Conservation (phyloP, 2,797 vertebrate species). For the Spatula versicolor region DNA sequence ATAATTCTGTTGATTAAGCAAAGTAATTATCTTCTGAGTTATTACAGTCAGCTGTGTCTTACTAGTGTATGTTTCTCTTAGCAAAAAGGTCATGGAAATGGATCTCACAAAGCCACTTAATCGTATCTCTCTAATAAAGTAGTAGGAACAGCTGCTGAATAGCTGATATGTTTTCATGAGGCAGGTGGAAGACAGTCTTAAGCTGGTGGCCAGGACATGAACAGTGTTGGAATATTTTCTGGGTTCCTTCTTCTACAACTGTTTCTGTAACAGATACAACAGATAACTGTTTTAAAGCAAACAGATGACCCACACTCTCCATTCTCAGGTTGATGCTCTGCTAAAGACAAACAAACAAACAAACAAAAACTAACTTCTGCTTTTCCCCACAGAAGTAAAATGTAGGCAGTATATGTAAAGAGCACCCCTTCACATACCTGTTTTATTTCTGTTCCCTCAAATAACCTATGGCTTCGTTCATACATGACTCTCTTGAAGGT, state of each 20-base stretch:
- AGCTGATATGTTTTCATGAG: background rate
- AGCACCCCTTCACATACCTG: background rate
- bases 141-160: background rate
- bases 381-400: background rate
- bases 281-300: background rate
- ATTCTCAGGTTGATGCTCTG: background rate
- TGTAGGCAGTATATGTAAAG: background rate
- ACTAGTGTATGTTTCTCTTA: background rate
- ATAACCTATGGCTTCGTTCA: background rate
- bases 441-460: slow-evolving; percentile 2
- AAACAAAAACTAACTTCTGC: background rate
- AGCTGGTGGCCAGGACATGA: background rate
- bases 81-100: background rate
- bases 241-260: background rate
- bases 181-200: background rate
- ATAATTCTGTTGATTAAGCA: background rate
- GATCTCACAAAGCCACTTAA: background rate
- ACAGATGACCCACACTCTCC: background rate
- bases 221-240: background rate
- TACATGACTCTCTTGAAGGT: slow-evolving; percentile 19
- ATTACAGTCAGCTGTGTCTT: background rate
- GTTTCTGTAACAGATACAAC: background rate
- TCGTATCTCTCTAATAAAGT: background rate
- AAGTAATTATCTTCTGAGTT: background rate
- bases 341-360: background rate